phyloP scores from a whole-genome alignment of 2,888 invertebrate species.

The Lithophane ornitopus region DNA sequence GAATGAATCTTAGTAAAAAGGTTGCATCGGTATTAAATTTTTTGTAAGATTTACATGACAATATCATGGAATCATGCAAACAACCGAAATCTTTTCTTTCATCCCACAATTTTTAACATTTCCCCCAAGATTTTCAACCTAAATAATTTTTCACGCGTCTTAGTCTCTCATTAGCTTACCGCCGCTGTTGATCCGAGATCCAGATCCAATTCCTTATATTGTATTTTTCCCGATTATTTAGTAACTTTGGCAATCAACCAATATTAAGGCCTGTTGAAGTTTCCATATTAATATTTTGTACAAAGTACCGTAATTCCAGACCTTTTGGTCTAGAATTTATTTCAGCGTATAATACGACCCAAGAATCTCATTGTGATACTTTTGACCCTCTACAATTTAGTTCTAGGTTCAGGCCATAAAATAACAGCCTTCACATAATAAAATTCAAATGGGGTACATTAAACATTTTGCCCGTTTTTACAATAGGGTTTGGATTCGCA shows the following conservation, averaged over 20 bases:
- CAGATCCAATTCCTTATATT: neutral
- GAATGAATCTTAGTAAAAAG: neutral
- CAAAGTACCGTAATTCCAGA: no score
- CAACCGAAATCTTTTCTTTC: neutral
- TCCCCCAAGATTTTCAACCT: neutral
- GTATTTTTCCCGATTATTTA: neutral
- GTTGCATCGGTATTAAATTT: neutral
- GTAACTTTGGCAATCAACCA: neutral
- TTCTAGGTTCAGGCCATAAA: slow-evolving; percentile 17
- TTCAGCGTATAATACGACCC: slow-evolving; percentile 6
- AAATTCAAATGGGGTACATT: slow-evolving; percentile 44
- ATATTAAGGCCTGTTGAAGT: neutral
- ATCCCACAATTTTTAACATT: neutral
- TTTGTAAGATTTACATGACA: neutral
- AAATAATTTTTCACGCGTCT: slow-evolving; percentile 23
- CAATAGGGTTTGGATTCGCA: slow-evolving; percentile 20
- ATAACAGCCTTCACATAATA: slow-evolving; percentile 31
- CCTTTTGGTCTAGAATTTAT: neutral
- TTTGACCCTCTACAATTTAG: slow-evolving; percentile 19
- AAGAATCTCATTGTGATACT: slow-evolving; percentile 26
- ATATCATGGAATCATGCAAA: neutral
- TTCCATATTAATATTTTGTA: slow-evolving; percentile 7
- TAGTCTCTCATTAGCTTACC: slow-evolving; percentile 5
- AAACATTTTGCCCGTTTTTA: slow-evolving; percentile 38
- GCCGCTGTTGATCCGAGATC: slow-evolving; percentile 9